Conservation (phyloP, 2,888 invertebrate species). For the Andrena minutula region DNA sequence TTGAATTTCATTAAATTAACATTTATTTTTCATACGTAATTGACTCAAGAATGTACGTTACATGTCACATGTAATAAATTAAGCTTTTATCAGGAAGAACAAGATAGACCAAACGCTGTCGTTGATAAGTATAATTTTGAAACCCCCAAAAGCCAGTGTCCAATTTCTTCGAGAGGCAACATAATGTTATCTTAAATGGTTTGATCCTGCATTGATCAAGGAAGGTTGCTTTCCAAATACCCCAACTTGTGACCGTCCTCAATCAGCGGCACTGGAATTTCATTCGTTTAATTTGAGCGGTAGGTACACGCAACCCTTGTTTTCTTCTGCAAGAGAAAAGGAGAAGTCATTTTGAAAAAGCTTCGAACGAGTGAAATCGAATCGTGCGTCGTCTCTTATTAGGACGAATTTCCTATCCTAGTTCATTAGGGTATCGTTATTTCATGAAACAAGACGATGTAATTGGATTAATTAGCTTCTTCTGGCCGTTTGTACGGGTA, state of each 20-base stretch:
- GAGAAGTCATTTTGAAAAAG: neutral
- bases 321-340: neutral
- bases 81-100: too few relatives aligned
- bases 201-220: slow-evolving; percentile 15
- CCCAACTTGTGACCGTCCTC: slow-evolving; percentile 31
- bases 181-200: slow-evolving; percentile 5
- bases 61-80: too few relatives aligned
- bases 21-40: too few relatives aligned
- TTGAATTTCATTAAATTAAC: too few relatives aligned
- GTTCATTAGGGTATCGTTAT: slow-evolving; percentile 70
- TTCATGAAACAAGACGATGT: slow-evolving; percentile 60
- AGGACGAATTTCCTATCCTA: slow-evolving; percentile 27
- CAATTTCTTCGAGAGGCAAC: neutral
- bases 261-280: slow-evolving; percentile 30
- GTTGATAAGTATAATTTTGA: neutral
- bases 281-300: slow-evolving; percentile 22
- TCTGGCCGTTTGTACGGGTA: slow-evolving; percentile 14
- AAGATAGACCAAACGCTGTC: neutral
- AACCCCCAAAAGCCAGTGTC: neutral
- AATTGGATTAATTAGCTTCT: slow-evolving; percentile 77
- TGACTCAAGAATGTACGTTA: too few relatives aligned
- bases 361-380: slow-evolving; percentile 7
- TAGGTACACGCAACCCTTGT: neutral
- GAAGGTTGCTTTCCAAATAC: neutral
- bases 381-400: slow-evolving; percentile 38